These are phyloP conservation scores for Aplidium turbinatum DNA, from an alignment of 23 tunicate genomes.

Conservation along the genomic window DNA sequence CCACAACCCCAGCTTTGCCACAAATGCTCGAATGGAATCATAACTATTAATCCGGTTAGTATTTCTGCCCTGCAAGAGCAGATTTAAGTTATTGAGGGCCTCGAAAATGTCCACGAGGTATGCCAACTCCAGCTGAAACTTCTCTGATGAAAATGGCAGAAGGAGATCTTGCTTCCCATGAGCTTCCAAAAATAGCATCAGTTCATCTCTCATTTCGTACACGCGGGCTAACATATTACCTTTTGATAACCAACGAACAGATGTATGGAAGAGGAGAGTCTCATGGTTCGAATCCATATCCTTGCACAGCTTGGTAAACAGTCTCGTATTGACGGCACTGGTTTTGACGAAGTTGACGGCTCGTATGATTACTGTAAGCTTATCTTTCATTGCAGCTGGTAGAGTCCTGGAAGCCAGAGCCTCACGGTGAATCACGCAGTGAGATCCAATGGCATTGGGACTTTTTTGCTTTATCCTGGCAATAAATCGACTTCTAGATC, in stretches of 20 bases:
- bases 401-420: constrained; percentile 32
- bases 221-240: constrained; percentile 49
- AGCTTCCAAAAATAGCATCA: constrained; percentile 42
- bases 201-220: constrained; percentile 54
- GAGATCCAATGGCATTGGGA: constrained; percentile 48
- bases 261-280: constrained; percentile 49
- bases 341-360: constrained; percentile 38
- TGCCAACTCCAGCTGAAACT: constrained; percentile 43
- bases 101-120: constrained; percentile 46
- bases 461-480: constrained; percentile 51
- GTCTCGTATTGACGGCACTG: constrained; percentile 52
- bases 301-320: constrained; percentile 53
- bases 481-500: too few species aligned
- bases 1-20: constrained; percentile 51
- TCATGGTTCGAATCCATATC: constrained; percentile 46
- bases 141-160: constrained; percentile 32
- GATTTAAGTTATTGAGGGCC: too few species aligned
- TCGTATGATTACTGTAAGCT: constrained; percentile 39
- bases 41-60: constrained; percentile 43
- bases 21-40: constrained; percentile 38
- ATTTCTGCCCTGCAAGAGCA: constrained; percentile 32
- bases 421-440: constrained; percentile 47
- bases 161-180: constrained; percentile 35
- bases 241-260: constrained; percentile 53
- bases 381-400: constrained; percentile 27